phyloP scores from a whole-genome alignment of 2,797 vertebrate species.

The Garrulus glandarius region DNA sequence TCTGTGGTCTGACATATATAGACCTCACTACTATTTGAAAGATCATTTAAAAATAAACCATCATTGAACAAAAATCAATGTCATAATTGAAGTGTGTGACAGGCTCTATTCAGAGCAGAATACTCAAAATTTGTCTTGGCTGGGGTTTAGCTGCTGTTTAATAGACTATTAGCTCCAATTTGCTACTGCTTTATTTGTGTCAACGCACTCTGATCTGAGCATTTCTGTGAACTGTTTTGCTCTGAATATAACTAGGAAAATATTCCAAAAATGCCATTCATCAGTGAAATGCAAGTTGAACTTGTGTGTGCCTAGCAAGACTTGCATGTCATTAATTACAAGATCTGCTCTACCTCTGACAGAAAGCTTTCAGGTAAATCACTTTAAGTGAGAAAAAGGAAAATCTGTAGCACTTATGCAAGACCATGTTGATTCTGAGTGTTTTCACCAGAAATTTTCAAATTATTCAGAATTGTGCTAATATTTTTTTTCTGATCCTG shows the following conservation, averaged over 20 bases:
- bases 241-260: not conserved
- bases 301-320: not conserved
- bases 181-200: conserved; percentile 13
- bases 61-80: not conserved
- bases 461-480: not conserved
- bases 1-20: conserved; percentile 27
- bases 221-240: not conserved
- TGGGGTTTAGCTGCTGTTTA: not conserved
- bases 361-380: not conserved
- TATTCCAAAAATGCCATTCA: not conserved
- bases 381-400: not conserved
- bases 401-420: not conserved
- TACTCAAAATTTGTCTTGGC: conserved; percentile 27
- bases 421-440: not conserved
- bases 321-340: not conserved
- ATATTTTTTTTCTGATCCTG: not conserved
- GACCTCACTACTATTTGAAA: not conserved
- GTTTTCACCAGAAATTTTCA: not conserved
- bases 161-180: conserved; percentile 13
- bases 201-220: not conserved
- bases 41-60: conserved; percentile 47
- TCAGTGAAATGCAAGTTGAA: not conserved
- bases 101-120: not conserved
- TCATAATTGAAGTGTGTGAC: not conserved
- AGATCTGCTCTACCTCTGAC: not conserved